Base-by-base conservation (phyloP, 2,113 vertebrate species). In the Ceyx melanurus region DNA sequence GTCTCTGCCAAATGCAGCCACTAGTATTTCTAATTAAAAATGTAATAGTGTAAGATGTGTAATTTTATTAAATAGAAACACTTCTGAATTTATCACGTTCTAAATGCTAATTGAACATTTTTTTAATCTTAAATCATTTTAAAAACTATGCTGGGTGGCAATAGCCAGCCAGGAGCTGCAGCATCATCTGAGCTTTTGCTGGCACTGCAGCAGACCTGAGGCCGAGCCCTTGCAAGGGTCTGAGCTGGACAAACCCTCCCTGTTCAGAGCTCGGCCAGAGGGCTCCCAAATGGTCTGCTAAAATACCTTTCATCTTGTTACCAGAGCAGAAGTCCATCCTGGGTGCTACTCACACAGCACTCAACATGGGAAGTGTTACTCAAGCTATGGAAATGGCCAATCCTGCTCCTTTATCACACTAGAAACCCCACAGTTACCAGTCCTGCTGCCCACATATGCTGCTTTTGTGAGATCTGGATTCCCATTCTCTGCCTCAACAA, bases 311-410 rank as follows among this genome's bases (percentile, higher is more conserved):
- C 13, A 18, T 29, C n/a, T 33, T 51, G 25, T n/a, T 15, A 42
- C 1, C 4, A 3, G 15, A 81, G 33, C 3, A 66, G 57, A 88
- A 74, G 25, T 6, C 22, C 4, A 70, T 13, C 25, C 54, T 28
- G 9, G 22, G 43, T 31, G 58, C 48, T 22, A 25, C 56, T 48
- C 54, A 6, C 2, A 26, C 29, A 54, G 26, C 2, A n/a, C 15
- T 76, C 37, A 53, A 3, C 0, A 3, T 0, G 0, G 22, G 18
- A 73, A 31, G 46, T 45, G 73, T 68, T 35, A 45, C 28, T 48
- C 1, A 1, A 48, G 82, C 3, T 31, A 65, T 45, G 23, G 76
- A 61, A 88, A 57, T 0, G 9, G 68, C 15, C 2, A 2, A 66
- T 54, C 9, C 65, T 50, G 60, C 42, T 65, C 20, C 77, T 46